phyloP scores from a whole-genome alignment of 2,797 vertebrate species.

The Zenarchopterus dispar region DNA sequence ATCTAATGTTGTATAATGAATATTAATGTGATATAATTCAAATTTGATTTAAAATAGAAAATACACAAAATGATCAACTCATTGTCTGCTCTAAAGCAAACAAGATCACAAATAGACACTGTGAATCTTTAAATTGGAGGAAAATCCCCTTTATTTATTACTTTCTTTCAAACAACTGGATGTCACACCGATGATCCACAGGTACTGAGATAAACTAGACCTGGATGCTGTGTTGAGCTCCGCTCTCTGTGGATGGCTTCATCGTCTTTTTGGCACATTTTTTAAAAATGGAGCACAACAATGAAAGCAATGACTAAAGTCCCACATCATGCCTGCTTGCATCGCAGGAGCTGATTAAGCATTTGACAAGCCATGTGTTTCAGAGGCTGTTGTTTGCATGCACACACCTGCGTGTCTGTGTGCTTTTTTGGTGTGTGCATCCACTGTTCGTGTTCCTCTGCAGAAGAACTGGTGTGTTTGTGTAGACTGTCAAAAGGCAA shows the following conservation, averaged over 20 bases:
- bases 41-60: neutral
- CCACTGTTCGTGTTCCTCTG: constrained; percentile 39
- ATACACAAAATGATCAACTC: neutral
- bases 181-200: no score
- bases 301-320: constrained; percentile 49
- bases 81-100: neutral
- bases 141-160: no score
- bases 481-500: constrained; percentile 12
- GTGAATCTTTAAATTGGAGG: no score
- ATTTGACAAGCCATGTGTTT: constrained; percentile 62
- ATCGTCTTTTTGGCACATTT: constrained; percentile 50
- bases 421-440: constrained; percentile 23
- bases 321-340: constrained; percentile 54
- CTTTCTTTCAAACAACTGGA: no score
- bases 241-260: constrained; percentile 44
- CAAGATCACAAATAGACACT: neutral
- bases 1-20: constrained; percentile 3
- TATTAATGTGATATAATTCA: neutral
- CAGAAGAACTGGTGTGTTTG: constrained; percentile 32
- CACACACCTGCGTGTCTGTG: constrained; percentile 30
- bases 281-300: constrained; percentile 61
- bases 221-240: constrained; percentile 41
- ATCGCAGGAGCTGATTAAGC: constrained; percentile 57
- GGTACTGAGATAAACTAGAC: constrained; percentile 38
- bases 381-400: constrained; percentile 39